Conservation (phyloP, 2,113 vertebrate genomes). For the Lates calcarifer region DNA sequence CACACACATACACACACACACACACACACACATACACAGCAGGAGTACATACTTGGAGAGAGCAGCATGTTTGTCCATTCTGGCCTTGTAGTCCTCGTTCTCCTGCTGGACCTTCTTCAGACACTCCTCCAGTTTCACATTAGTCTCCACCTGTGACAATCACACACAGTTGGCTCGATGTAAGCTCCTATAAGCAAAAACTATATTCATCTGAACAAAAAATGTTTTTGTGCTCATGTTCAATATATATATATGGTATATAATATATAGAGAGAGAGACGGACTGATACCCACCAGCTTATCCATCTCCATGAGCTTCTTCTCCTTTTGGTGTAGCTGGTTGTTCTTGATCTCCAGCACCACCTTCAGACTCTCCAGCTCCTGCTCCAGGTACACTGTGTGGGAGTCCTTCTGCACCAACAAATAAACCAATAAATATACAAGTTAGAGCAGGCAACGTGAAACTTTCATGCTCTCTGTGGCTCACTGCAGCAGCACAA, state of each 20-base stretch:
- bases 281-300: slow-evolving; percentile 87
- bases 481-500: background rate
- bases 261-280: no score
- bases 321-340: slow-evolving; percentile 93
- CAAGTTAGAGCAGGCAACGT: background rate
- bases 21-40: background rate
- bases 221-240: background rate
- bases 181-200: background rate
- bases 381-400: slow-evolving; percentile 93
- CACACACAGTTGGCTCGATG: background rate
- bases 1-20: slow-evolving; percentile 18
- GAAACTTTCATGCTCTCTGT: background rate
- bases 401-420: slow-evolving; percentile 90
- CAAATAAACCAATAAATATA: slow-evolving; percentile 20
- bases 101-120: slow-evolving; percentile 93
- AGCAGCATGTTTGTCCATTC: slow-evolving; percentile 95
- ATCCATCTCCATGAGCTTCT: slow-evolving; percentile 95
- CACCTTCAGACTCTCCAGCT: slow-evolving; percentile 96
- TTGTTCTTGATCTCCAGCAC: slow-evolving; percentile 96
- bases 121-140: slow-evolving; percentile 89
- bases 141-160: slow-evolving; percentile 88
- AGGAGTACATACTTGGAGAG: slow-evolving; percentile 88
- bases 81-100: slow-evolving; percentile 94
- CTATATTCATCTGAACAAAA: background rate
- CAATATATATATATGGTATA: no score